Percentiles rank a stretch among this genome's conserved stretches.
Conservation (phyloP, 2,888 invertebrate genomes). For the Caenorhabditis angaria region DNA sequence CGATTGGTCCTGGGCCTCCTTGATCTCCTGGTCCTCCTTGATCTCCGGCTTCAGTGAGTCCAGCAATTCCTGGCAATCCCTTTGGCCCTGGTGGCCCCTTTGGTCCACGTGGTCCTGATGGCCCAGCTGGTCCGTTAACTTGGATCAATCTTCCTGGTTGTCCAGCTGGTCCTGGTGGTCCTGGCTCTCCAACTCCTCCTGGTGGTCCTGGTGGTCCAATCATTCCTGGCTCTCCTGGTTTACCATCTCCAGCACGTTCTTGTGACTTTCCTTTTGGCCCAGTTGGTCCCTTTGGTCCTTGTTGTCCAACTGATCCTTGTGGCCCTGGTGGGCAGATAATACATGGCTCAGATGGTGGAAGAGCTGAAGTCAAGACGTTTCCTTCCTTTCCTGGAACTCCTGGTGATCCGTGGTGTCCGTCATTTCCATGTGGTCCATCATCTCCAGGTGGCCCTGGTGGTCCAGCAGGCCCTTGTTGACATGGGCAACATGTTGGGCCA, state of each 20-base stretch:
- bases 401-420: constrained; percentile 63
- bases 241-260: constrained; percentile 63
- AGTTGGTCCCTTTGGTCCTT: constrained; percentile 63
- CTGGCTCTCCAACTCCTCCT: constrained; percentile 61
- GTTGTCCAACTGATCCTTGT: constrained; percentile 61
- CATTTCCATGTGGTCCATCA: constrained; percentile 48
- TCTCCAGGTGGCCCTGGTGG: constrained; percentile 64
- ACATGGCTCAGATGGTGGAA: constrained; percentile 61
- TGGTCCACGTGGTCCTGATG: constrained; percentile 64
- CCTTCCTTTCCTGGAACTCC: constrained; percentile 66
- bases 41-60: constrained; percentile 49
- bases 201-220: constrained; percentile 66
- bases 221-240: constrained; percentile 58
- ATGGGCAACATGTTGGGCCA: constrained; percentile 60
- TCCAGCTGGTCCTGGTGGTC: constrained; percentile 65
- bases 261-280: constrained; percentile 70
- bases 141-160: constrained; percentile 64
- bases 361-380: constrained; percentile 54
- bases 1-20: constrained; percentile 62
- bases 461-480: constrained; percentile 60
- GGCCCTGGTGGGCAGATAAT: constrained; percentile 68
- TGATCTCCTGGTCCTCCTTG: constrained; percentile 55
- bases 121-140: constrained; percentile 61
- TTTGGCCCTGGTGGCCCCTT: constrained; percentile 66
- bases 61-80: constrained; percentile 67